phyloP scores from a whole-genome alignment of 2,113 vertebrate genomes.

The Propithecus coquereli region DNA sequence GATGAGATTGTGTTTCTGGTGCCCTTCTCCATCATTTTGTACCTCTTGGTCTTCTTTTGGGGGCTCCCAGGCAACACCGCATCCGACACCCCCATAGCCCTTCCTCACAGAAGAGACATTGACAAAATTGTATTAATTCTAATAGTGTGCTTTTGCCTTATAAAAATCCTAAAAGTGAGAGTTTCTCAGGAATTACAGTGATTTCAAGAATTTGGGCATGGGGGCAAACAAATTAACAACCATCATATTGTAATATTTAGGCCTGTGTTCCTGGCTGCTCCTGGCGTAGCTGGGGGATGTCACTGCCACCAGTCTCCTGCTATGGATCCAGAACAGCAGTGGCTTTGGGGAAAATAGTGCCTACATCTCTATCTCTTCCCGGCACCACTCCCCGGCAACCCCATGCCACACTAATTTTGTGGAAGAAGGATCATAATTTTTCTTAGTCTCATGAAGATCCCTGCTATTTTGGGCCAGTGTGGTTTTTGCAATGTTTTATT shows the following conservation, averaged over 20 bases:
- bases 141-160: not conserved
- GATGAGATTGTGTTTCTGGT: not conserved
- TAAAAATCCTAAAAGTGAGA: not conserved
- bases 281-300: not conserved
- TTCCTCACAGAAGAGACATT: not conserved
- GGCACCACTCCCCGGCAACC: fast-evolving
- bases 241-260: not conserved
- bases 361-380: not conserved
- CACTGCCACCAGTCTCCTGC: too few relatives aligned
- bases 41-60: not conserved
- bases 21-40: not conserved
- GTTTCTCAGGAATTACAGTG: not conserved
- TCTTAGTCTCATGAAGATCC: not conserved
- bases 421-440: not conserved
- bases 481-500: not conserved
- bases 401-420: not conserved
- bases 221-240: not conserved
- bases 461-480: not conserved
- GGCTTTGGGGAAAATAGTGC: not conserved
- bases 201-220: not conserved
- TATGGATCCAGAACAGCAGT: not conserved
- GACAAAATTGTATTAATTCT: not conserved
- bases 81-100: not conserved
- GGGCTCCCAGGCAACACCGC: not conserved
- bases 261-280: not conserved